Evolutionary conservation across 2,888 invertebrate genomes (phyloP), one percentile per base, ranked within the genome.

Genomic region (Orthosia cruda): DNA sequence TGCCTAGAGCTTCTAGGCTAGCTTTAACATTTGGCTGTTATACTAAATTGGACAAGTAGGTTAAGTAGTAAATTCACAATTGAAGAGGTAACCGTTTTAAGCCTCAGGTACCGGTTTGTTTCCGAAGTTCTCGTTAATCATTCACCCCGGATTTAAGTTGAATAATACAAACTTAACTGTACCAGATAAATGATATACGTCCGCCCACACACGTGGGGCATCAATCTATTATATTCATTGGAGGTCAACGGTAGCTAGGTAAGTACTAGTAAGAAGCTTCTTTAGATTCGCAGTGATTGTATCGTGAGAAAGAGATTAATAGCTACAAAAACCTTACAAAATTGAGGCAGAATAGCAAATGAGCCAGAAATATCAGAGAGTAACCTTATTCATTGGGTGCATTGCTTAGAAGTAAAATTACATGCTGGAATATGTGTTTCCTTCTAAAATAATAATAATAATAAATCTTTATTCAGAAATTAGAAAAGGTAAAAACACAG

Each of bases 111-210:
- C 54, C 15, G 54, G 71, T 50, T 12, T 4, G 4, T 20, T 58
- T 40, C 13, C 12, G 1, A 45, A n/a, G 16, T 15, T 9, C n/a
- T 52, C n/a, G 7, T 74, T 59, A 20, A 40, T 74, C 40, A 68
- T 15, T 32, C 13, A 13, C n/a, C 3, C 13, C 9, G 45, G 3
- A 16, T 59, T 16, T 57, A 47, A 62, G 15, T 61, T 40, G 23
- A 61, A 20, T 13, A 18, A 71, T 26, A 50, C 15, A 11, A 49
- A 3, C 16, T 68, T 55, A 72, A 77, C 74, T 80, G 80, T 80
- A 73, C 74, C 5, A 23, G 26, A 32, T 4, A 23, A n/a, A 63
- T 23, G n/a, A 2, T 23, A 47, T 20, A 82, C 61, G 52, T 62
- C 55, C 50, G 32, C 77, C 77, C 50, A 66, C 82, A 76, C 65